phyloP scores from a whole-genome alignment of 2,888 invertebrate genomes.

The Catocala fraxini region DNA sequence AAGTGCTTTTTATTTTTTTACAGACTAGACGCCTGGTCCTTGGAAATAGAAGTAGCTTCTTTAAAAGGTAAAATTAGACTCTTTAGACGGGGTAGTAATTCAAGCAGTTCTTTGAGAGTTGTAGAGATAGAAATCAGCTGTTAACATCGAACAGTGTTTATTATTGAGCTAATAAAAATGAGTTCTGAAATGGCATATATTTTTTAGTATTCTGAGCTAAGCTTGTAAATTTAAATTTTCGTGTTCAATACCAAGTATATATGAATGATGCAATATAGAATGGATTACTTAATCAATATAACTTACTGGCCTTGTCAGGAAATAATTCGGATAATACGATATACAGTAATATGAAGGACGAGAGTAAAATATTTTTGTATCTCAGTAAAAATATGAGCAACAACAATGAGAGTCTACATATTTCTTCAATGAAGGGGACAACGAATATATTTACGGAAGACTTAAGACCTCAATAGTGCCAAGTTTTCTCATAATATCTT shows the following conservation, averaged over 20 bases:
- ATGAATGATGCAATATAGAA: too few relatives aligned
- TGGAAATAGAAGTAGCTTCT: constrained; percentile 7
- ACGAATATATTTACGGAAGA: constrained; percentile 14
- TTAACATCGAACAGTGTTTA: too few relatives aligned
- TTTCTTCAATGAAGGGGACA: constrained; percentile 18
- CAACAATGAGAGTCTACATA: constrained; percentile 17
- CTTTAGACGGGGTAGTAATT: neutral
- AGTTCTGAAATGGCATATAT: too few relatives aligned
- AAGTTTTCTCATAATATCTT: constrained; percentile 7
- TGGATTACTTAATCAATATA: neutral
- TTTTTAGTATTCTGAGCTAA: too few relatives aligned
- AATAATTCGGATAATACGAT: constrained; percentile 11
- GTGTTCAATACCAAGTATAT: too few relatives aligned
- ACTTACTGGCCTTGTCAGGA: neutral
- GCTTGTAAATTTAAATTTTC: too few relatives aligned
- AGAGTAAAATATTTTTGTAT: constrained; percentile 13
- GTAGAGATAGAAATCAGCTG: too few relatives aligned
- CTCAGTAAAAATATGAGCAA: constrained; percentile 6
- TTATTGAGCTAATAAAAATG: too few relatives aligned
- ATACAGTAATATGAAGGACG: constrained; percentile 13
- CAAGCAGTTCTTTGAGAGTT: too few relatives aligned
- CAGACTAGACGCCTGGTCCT: constrained; percentile 27
- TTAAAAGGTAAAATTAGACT: constrained; percentile 7
- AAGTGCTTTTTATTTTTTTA: constrained; percentile 68
- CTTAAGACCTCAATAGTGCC: constrained; percentile 16